These are phyloP conservation scores for Dryobotodes eremita DNA, from an alignment of 2,888 invertebrate species.

Conservation along the genomic window DNA sequence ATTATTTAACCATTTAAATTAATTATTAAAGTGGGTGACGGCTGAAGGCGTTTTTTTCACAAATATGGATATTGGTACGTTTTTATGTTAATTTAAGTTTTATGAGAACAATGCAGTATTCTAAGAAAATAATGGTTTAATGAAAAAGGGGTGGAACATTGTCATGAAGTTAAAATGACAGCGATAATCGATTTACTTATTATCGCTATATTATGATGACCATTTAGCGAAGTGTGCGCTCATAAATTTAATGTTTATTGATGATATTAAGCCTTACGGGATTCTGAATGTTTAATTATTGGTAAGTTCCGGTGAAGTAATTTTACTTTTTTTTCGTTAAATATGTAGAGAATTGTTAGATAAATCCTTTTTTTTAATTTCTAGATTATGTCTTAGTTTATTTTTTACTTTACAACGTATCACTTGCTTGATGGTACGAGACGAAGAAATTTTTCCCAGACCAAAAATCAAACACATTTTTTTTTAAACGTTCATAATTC, in stretches of 20 bases:
- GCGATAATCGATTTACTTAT: slow-evolving; percentile 25
- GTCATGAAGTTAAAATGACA: slow-evolving; percentile 13
- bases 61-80: slow-evolving; percentile 41
- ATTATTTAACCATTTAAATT: slow-evolving; percentile 56
- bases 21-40: slow-evolving; percentile 50
- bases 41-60: slow-evolving; percentile 26
- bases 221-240: slow-evolving; percentile 18
- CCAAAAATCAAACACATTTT: too few relatives aligned
- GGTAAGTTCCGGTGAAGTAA: neutral
- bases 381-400: neutral
- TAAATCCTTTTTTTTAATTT: neutral
- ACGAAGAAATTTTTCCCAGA: neutral
- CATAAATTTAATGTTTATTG: slow-evolving; percentile 4
- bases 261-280: neutral
- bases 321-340: neutral
- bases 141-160: slow-evolving; percentile 10
- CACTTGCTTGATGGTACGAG: rapidly evolving
- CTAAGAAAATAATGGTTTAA: slow-evolving; percentile 23
- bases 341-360: neutral
- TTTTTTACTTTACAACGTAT: neutral
- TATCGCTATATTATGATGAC: neutral
- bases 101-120: slow-evolving; percentile 13
- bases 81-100: slow-evolving; percentile 54
- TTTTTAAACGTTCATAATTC: slow-evolving; percentile 53
- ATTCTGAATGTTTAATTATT: neutral